Base-by-base conservation (phyloP, 2,797 vertebrate species). In the Helarctos malayanus region DNA sequence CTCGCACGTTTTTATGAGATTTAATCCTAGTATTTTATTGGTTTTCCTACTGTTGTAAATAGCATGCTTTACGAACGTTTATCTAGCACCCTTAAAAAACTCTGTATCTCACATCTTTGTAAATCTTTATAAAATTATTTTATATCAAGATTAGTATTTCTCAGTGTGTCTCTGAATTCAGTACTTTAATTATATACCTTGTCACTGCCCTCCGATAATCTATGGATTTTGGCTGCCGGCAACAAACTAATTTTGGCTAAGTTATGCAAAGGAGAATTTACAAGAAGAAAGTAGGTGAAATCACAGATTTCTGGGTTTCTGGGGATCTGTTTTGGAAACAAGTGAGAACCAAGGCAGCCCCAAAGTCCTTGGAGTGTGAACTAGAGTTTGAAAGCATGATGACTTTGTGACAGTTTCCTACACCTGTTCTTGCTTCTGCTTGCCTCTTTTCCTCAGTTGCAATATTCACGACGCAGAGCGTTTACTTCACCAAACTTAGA, bases 101-200 rank as follows among this genome's bases (percentile, higher is more conserved):
- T 84, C 21, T 65, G 21, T 57, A 35, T 54, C 11, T 82, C 52
- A 57, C 29, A 88, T 32, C 14, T 13, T 14, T 94, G 21, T 93
- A 93, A 91, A 80, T 81, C 41, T 68, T 59, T 80, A 8, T 49
- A 27, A 65, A 95, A 83, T 88, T 83, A 84, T 45, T 91, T 83
- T 91, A 4, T 54, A 54, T 79, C 14, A 57, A 4, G 47, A 7
- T 68, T 59, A 57, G 8, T 73, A 78, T 68, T 52, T 76, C 35
- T 94, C 8, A 41, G 18, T 85, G 10, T 56, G 49, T 47, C 35
- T 54, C 73, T 81, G 61, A 75, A 65, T 63, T 88, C 45, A 35
- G 16, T 54, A 52, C 8, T 13, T 8, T 71, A 84, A 65, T 8
- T 65, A 65, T 29, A n/a, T 19, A 15, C n/a, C 76, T 63, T 88